These are phyloP conservation scores for Cephus pygmeus DNA, from an alignment of 2,888 invertebrate genomes.

Conservation along the genomic window DNA sequence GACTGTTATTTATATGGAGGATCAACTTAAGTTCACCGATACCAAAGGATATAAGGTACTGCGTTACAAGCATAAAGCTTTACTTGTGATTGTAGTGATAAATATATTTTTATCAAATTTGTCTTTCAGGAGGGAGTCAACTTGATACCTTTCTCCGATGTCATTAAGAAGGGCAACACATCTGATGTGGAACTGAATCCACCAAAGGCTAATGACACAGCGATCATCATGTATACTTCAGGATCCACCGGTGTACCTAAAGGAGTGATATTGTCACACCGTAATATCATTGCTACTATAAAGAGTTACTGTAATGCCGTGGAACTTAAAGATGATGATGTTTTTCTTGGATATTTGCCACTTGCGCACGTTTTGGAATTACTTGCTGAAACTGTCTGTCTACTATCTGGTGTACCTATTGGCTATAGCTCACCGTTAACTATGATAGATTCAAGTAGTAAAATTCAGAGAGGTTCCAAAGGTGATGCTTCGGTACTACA, in stretches of 20 bases:
- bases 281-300: conserved; percentile 83
- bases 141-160: conserved; percentile 80
- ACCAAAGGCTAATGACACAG: conserved; percentile 82
- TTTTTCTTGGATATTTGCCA: conserved; percentile 95
- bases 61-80: background rate
- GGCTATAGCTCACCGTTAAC: conserved; percentile 97
- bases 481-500: conserved; percentile 92
- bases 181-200: conserved; percentile 62
- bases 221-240: conserved; percentile 99
- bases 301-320: conserved; percentile 85
- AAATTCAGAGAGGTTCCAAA: conserved; percentile 93
- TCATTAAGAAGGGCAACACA: conserved; percentile 70
- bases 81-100: background rate
- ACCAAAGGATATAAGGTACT: conserved; percentile 74
- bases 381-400: conserved; percentile 87
- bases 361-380: conserved; percentile 97
- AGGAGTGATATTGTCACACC: conserved; percentile 86
- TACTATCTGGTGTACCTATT: conserved; percentile 88
- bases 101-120: background rate
- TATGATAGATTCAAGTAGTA: conserved; percentile 91
- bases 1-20: conserved; percentile 88
- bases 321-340: conserved; percentile 78
- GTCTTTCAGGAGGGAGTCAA: conserved; percentile 71
- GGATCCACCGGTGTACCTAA: conserved; percentile 97
- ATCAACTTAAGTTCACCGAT: conserved; percentile 81